These are phyloP conservation scores for Drosophila emarginata DNA, from an alignment of 2,888 invertebrate genomes.

Conservation along the genomic window DNA sequence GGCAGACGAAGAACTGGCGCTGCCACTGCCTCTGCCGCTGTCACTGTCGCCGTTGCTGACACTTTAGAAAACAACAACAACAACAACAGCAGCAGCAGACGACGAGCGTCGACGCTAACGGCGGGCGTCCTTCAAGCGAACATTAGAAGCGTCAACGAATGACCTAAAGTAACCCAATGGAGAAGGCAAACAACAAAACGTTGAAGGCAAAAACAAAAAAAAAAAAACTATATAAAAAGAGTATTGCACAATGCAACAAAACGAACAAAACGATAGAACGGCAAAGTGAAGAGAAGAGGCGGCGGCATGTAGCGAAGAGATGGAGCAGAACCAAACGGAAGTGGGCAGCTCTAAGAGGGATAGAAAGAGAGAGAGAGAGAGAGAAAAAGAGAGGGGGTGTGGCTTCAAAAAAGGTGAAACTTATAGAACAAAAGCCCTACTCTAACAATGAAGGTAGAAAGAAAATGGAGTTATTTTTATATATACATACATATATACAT, in stretches of 20 bases:
- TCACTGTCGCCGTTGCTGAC: neutral
- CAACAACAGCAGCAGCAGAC: slow-evolving; percentile 21
- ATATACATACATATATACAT: too few relatives aligned
- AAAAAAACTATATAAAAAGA: slow-evolving; percentile 18
- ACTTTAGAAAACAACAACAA: slow-evolving; percentile 33
- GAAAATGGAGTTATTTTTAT: slow-evolving; percentile 10
- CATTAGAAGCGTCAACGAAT: slow-evolving; percentile 69
- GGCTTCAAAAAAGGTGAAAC: slow-evolving; percentile 16
- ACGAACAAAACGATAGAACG: slow-evolving; percentile 4
- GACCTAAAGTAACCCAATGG: slow-evolving; percentile 76
- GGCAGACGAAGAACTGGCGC: slow-evolving; percentile 17
- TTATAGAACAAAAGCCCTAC: slow-evolving; percentile 16
- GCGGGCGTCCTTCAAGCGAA: slow-evolving; percentile 71
- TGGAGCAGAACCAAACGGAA: slow-evolving; percentile 32
- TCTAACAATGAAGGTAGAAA: slow-evolving; percentile 2
- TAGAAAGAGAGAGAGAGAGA: too few relatives aligned
- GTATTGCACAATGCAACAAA: slow-evolving; percentile 37
- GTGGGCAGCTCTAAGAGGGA: slow-evolving; percentile 33
- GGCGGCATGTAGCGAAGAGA: neutral
- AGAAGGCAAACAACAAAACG: slow-evolving; percentile 49
- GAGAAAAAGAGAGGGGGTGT: slow-evolving; percentile 7
- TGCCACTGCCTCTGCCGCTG: slow-evolving; percentile 14
- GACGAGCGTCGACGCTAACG: slow-evolving; percentile 27
- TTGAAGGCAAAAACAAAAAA: slow-evolving; percentile 15
- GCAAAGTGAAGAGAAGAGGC: neutral